Base-by-base conservation (phyloP, 2,113 vertebrate species). In the Pseudolaguvia tuberculata region DNA sequence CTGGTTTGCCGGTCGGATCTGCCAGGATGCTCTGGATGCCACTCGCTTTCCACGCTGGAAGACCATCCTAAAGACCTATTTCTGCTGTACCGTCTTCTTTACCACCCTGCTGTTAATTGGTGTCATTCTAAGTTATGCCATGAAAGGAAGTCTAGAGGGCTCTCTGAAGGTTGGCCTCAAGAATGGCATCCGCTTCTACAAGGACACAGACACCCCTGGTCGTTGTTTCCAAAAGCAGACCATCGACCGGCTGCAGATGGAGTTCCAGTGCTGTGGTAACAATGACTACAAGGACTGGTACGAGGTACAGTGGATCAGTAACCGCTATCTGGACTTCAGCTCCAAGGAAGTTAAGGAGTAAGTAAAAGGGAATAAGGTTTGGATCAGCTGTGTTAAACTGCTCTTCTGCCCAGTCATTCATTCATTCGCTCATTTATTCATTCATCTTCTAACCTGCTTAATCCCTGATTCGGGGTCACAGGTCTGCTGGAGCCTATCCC, bases 241-340 rank as follows among this genome's bases (percentile, higher is more conserved):
- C 78, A 88, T 95, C 29, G 94, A 95, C 58, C 90, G 84, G 15
- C 80, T 94, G 75, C 93, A 94, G 87, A 89, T 94, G 85, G 89
- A 88, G 67, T 91, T 93, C 77, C 90, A 86, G 53, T 95, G 94
- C 81, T 94, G 93, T 8, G 93, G 93, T 15, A 90, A 91, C 84
- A 90, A 73, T 1, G 84, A 92, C 81, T 92, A 88, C 88, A 90
- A 82, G 83, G 94, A 94, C 80, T 94, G 92, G 92, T 93, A 93
- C 9, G 91, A 93, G 78, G 88, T 93, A 35, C 92, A 93, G 85
- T 93, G 92, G 92, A 87, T 93, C 86, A 93, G 92, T 85, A 91
- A 92, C 77, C 91, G 92, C 29, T 93, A 92, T 84, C 88, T 93
- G 31, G 92, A 93, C 75, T 92, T 91, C 86, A 90, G 79, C 84